Base-by-base conservation (phyloP, 2,797 vertebrate species). In the Myripristis jacobus region DNA sequence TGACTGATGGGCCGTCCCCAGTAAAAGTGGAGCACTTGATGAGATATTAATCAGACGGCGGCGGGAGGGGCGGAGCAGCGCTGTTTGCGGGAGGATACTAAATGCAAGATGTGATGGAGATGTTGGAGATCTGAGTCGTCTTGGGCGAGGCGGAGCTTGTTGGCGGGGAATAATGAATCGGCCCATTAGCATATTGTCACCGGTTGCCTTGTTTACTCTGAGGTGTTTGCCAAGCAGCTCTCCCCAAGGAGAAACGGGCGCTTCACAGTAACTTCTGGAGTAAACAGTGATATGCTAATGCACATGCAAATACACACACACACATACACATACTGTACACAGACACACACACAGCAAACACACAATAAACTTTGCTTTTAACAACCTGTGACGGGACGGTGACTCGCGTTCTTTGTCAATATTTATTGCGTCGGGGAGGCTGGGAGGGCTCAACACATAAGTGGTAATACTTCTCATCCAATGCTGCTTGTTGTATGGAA, bases 141-240 rank as follows among this genome's bases (percentile, higher is more conserved):
- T 82, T 77, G 47, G 51, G 79, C 34, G 70, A 91, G 87, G 91
- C 85, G 84, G 91, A 80, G 89, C 89, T 87, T 81, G 87, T 89
- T 80, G 84, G 73, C 72, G 73, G 80, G 61, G 72, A 82, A 89
- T 90, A 90, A 91, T 91, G 87, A 91, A 91, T 89, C 64, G 71
- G 0, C 3, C 68, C 70, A 90, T 90, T 90, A 88, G 88, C 92
- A 92, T 92, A 89, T 88, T 88, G 91, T 92, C 89, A 83, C 87
- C 66, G 75, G 85, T 88, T 88, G 87, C 87, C 88, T 91, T 93
- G 92, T 93, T 91, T 90, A 91, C 88, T 88, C 72, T 54, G 82
- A 89, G 86, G 89, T 92, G 89, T 91, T 91, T 92, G 87, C 84
- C 83, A 81, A 91, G 87, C 88, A 69, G 83, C 85, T 84, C 76